Evolutionary conservation across 1,140 invertebrate species (phyloP).

Genomic region (Pollicipes pollicipes): DNA sequence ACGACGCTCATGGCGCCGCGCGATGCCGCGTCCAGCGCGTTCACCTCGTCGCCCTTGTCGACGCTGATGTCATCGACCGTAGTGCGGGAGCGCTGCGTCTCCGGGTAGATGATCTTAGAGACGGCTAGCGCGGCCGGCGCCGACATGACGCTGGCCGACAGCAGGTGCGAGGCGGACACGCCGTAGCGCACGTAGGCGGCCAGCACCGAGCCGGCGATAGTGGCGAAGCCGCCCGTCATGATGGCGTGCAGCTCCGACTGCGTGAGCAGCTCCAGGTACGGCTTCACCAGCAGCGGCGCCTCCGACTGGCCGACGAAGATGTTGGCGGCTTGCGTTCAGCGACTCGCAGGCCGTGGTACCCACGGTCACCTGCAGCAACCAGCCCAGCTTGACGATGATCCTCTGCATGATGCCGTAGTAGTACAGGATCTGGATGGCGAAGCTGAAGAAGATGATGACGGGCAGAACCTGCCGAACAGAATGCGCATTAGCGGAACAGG

Average conservation of each 20-base stretch:
- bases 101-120: slow-evolving; percentile 79
- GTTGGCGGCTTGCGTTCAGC: slow-evolving; percentile 69
- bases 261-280: slow-evolving; percentile 64
- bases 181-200: slow-evolving; percentile 84
- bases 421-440: slow-evolving; percentile 67
- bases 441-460: slow-evolving; percentile 80
- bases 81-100: slow-evolving; percentile 56
- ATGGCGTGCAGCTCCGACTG: slow-evolving; percentile 79
- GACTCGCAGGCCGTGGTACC: slow-evolving; percentile 83
- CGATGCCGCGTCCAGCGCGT: slow-evolving; percentile 69
- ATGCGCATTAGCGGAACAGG: too few species aligned
- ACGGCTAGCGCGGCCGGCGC: slow-evolving; percentile 76
- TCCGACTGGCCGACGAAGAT: slow-evolving; percentile 84
- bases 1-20: slow-evolving; percentile 59
- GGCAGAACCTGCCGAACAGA: slow-evolving; percentile 41
- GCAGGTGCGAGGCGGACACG: slow-evolving; percentile 55
- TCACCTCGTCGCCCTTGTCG: slow-evolving; percentile 48
- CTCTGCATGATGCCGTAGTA: slow-evolving; percentile 73
- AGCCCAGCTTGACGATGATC: slow-evolving; percentile 64
- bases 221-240: slow-evolving; percentile 84
- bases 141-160: slow-evolving; percentile 87
- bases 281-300: slow-evolving; percentile 68
- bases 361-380: slow-evolving; percentile 48
- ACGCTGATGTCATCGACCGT: slow-evolving; percentile 37
- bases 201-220: slow-evolving; percentile 80